Percentiles rank a stretch among this genome's conserved stretches.
These are phyloP conservation scores for Abramis brama DNA, from an alignment of 2,113 vertebrate species.

Conservation along the genomic window DNA sequence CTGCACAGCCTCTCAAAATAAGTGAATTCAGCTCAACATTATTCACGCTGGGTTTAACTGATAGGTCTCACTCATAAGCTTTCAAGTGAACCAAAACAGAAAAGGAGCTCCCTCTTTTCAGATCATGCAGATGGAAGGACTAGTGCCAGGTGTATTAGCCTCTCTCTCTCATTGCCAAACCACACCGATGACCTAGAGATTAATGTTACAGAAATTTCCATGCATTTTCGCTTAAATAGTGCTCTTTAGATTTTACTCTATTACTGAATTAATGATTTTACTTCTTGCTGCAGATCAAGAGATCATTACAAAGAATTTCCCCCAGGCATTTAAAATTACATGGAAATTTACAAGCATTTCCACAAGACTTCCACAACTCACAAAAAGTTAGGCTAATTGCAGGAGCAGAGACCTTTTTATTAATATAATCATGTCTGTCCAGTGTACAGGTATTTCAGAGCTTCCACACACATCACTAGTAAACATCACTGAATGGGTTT, in stretches of 20 bases:
- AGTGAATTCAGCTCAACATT: slow-evolving; percentile 70
- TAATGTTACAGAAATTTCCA: slow-evolving; percentile 26
- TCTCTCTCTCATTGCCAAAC: slow-evolving; percentile 4
- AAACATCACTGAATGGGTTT: slow-evolving; percentile 48
- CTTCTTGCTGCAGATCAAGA: not conserved
- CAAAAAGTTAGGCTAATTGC: slow-evolving; percentile 47
- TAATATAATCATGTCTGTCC: slow-evolving; percentile 44
- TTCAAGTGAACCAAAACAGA: slow-evolving; percentile 19
- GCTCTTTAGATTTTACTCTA: slow-evolving; percentile 14
- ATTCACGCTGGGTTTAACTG: slow-evolving; percentile 55
- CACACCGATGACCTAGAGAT: slow-evolving; percentile 32
- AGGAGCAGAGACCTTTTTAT: not conserved
- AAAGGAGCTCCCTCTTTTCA: slow-evolving; percentile 19
- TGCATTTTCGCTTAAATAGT: slow-evolving; percentile 12
- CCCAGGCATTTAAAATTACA: slow-evolving; percentile 16
- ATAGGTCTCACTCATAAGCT: slow-evolving; percentile 41
- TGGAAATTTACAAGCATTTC: slow-evolving; percentile 29
- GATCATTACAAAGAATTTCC: slow-evolving; percentile 4
- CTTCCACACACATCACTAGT: slow-evolving; percentile 42
- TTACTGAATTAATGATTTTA: slow-evolving; percentile 31
- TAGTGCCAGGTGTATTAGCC: slow-evolving; percentile 26
- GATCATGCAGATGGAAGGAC: slow-evolving; percentile 10
- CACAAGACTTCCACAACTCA: slow-evolving; percentile 2
- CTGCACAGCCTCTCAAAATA: slow-evolving; percentile 70
- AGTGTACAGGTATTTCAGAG: slow-evolving; percentile 38